Evolutionary conservation across 2,888 invertebrate species (phyloP).

Genomic region (Caenorhabditis sp.): DNA sequence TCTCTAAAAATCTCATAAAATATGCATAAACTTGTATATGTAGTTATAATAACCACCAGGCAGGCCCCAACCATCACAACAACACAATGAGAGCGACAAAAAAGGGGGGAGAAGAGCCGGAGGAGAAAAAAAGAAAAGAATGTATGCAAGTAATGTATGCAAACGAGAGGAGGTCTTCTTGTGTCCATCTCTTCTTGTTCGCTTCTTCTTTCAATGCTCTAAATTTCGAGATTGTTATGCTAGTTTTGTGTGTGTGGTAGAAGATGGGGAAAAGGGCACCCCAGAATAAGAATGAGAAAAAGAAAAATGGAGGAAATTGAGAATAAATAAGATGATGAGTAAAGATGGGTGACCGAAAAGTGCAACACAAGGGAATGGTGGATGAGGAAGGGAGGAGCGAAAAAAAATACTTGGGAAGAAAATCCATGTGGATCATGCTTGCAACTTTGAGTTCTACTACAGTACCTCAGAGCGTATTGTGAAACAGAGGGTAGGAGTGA

Average conservation of each 20-base stretch:
- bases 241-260: too few species aligned
- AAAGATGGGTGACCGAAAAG: background rate
- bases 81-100: background rate
- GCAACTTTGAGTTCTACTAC: too few species aligned
- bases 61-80: too few species aligned
- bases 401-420: too few species aligned
- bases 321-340: background rate
- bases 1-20: background rate
- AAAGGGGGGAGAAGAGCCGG: constrained; percentile 5
- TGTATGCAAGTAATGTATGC: constrained; percentile 21
- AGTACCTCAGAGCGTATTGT: too few species aligned
- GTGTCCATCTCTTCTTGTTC: background rate
- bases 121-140: constrained; percentile 14
- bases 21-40: background rate
- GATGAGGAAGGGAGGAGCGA: too few species aligned
- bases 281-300: background rate
- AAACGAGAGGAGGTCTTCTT: constrained; percentile 13
- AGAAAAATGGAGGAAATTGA: background rate
- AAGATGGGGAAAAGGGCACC: too few species aligned
- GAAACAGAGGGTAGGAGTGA: too few species aligned
- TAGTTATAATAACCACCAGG: background rate
- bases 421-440: too few species aligned
- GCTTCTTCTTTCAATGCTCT: background rate
- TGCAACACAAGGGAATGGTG: too few species aligned
- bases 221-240: constrained; percentile 1